Evolutionary conservation across 2,888 invertebrate genomes (phyloP).

Genomic region (Gisinianus flammeolus): DNA sequence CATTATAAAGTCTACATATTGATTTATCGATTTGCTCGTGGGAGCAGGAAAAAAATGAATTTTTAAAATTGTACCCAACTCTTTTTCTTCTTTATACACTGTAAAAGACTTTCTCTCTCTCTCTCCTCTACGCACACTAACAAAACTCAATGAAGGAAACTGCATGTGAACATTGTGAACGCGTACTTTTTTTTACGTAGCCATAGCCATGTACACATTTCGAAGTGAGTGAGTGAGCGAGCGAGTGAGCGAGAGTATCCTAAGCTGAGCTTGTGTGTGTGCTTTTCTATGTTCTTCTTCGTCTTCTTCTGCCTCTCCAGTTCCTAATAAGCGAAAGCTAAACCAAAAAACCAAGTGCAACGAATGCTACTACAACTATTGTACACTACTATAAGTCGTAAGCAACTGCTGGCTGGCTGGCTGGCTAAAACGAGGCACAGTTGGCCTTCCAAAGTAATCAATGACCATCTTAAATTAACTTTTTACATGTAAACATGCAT

Average conservation of each 20-base stretch:
- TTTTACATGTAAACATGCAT: constrained; percentile 15
- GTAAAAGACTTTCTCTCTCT: not conserved
- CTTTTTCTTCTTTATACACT: constrained; percentile 32
- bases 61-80: constrained; percentile 52
- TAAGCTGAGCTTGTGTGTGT: too few species aligned
- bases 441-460: constrained; percentile 19
- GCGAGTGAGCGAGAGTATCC: not conserved
- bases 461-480: constrained; percentile 13
- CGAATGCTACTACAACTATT: not conserved
- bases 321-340: not conserved
- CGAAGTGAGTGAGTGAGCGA: not conserved
- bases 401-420: not conserved
- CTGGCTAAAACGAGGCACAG: not conserved
- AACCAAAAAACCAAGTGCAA: not conserved
- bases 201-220: not conserved
- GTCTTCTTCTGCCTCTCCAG: not conserved
- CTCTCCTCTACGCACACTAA: constrained; percentile 13
- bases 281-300: not conserved
- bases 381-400: too few species aligned
- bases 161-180: not conserved
- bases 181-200: not conserved
- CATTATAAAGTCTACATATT: constrained; percentile 58
- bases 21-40: constrained; percentile 56
- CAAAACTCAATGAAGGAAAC: constrained; percentile 1
- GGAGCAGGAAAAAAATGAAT: constrained; percentile 48